Evolutionary conservation across 2,888 invertebrate genomes (phyloP).

Genomic region (Gasteruption jaculator): DNA sequence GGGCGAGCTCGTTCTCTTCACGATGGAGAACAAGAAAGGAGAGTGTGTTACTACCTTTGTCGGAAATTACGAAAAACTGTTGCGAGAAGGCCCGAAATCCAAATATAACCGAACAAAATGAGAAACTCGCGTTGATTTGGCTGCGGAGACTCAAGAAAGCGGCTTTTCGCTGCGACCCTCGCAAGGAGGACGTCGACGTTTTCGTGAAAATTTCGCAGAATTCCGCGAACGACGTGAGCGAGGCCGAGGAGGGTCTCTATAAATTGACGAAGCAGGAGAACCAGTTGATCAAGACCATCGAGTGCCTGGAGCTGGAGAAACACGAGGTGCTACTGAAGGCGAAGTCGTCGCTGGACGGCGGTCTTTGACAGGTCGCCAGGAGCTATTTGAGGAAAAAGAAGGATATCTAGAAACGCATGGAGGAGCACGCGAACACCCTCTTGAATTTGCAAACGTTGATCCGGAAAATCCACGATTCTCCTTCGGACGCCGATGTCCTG

Average conservation of each 20-base stretch:
- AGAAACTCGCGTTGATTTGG: conserved; percentile 54
- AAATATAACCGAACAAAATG: conserved; percentile 43
- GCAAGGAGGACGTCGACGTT: conserved; percentile 32
- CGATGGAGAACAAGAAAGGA: too few relatives aligned
- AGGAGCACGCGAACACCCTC: conserved; percentile 56
- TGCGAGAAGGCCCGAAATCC: conserved; percentile 34
- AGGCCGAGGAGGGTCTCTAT: conserved; percentile 58
- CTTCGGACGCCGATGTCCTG: conserved; percentile 56
- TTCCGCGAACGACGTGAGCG: conserved; percentile 49
- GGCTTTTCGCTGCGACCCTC: conserved; percentile 33
- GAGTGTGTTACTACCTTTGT: conserved; percentile 35
- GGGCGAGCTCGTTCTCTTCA: too few relatives aligned
- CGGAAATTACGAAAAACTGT: conserved; percentile 48
- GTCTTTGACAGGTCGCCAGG: conserved; percentile 60
- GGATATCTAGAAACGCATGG: conserved; percentile 57
- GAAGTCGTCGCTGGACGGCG: conserved; percentile 55
- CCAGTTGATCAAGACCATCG: conserved; percentile 55
- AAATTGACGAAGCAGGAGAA: conserved; percentile 57
- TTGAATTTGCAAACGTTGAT: conserved; percentile 61
- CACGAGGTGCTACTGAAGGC: conserved; percentile 53
- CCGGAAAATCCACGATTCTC: conserved; percentile 59
- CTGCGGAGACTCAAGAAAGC: conserved; percentile 48
- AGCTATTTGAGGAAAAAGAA: conserved; percentile 58
- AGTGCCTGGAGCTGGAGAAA: conserved; percentile 55
- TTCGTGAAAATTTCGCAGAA: conserved; percentile 39